Conservation (phyloP, 2,113 vertebrate species). For the Lophochroa leadbeateri region DNA sequence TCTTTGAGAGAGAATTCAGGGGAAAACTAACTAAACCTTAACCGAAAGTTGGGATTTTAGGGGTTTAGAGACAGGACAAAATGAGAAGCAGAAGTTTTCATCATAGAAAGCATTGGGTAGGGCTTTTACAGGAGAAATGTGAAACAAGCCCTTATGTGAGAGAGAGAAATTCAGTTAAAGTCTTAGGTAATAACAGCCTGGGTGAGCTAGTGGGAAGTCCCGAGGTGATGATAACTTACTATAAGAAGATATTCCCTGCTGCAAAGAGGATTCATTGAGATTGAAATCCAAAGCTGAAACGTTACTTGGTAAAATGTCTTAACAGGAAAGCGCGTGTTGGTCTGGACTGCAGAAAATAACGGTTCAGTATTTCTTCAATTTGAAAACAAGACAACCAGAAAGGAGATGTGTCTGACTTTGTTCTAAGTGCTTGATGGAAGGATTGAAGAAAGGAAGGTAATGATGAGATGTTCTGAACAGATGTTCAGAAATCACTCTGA, state of each 20-base stretch:
- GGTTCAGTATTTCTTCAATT: neutral
- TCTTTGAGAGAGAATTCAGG: neutral
- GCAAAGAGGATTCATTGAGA: neutral
- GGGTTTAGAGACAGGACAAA: neutral
- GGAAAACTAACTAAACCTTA: neutral
- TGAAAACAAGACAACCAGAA: neutral
- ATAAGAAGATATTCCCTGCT: neutral
- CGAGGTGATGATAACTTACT: neutral
- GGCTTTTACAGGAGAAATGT: neutral
- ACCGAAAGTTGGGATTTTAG: neutral
- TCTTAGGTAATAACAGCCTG: neutral
- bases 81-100: neutral
- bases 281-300: neutral
- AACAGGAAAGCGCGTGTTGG: neutral
- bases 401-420: neutral
- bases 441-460: neutral
- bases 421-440: neutral
- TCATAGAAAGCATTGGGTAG: neutral
- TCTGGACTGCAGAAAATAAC: neutral
- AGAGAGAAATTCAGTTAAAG: neutral
- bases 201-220: neutral
- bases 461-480: neutral
- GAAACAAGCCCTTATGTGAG: neutral
- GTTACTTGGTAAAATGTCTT: neutral
- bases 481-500: neutral